Evolutionary conservation across 2,113 vertebrate genomes (phyloP).

Genomic region (Camelus dromedarius): DNA sequence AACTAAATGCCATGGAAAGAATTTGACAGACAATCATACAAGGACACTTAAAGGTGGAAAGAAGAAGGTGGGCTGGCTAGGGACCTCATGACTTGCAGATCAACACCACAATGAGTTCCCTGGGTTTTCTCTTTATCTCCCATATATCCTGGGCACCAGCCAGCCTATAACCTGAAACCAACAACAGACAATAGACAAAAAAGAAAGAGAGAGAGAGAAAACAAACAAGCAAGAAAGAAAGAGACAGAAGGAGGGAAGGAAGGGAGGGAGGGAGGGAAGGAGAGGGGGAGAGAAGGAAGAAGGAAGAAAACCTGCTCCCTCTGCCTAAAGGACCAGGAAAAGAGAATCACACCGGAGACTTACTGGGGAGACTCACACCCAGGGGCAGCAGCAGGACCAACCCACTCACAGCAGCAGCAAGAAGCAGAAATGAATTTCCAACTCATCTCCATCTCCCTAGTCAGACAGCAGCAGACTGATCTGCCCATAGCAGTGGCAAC

Average conservation of each 20-base stretch:
- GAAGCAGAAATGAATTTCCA: background rate
- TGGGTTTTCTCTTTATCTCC: background rate
- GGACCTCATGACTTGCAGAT: background rate
- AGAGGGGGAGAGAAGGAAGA: accelerated
- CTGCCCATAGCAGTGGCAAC: background rate
- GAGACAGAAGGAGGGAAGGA: background rate
- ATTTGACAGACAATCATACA: background rate
- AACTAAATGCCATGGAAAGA: background rate
- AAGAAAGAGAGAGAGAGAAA: background rate
- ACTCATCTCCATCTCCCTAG: background rate
- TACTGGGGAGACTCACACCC: background rate
- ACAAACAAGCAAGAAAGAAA: background rate
- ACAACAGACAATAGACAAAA: background rate
- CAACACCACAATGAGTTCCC: background rate
- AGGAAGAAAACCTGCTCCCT: background rate
- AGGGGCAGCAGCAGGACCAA: background rate
- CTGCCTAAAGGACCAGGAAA: background rate
- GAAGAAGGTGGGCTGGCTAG: background rate
- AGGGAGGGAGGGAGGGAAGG: no score
- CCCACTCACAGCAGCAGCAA: background rate
- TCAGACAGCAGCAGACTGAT: background rate
- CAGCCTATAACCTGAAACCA: background rate
- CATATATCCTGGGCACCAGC: background rate
- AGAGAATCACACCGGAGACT: background rate
- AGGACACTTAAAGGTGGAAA: background rate